Conservation (phyloP, 2,797 vertebrate genomes). For the Rhynchotus rufescens region DNA sequence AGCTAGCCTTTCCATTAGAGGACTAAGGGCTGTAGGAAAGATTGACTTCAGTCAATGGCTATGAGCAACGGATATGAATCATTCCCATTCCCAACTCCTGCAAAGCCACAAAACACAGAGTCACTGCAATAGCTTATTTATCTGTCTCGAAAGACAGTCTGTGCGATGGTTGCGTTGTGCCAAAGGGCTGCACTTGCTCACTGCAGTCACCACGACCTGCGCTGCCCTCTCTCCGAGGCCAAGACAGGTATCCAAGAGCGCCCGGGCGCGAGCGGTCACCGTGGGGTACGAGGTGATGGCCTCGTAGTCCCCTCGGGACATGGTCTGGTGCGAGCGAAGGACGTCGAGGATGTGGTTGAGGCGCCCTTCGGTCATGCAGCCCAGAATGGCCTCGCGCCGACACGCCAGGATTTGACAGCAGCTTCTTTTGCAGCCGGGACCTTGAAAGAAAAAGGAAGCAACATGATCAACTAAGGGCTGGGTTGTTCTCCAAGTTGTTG, state of each 20-base stretch:
- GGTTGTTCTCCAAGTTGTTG: not conserved
- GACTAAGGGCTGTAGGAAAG: not conserved
- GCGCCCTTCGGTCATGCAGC: slow-evolving; percentile 79
- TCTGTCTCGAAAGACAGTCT: not conserved
- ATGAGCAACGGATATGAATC: not conserved
- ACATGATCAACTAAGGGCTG: not conserved
- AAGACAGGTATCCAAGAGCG: slow-evolving; percentile 78
- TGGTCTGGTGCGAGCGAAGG: slow-evolving; percentile 56
- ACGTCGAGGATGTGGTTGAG: slow-evolving; percentile 79
- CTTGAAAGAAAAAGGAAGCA: slow-evolving; percentile 3
- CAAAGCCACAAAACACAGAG: not conserved
- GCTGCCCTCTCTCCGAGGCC: slow-evolving; percentile 79
- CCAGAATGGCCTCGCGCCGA: slow-evolving; percentile 67
- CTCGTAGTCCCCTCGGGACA: slow-evolving; percentile 77
- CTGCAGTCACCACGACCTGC: slow-evolving; percentile 42
- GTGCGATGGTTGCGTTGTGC: not conserved
- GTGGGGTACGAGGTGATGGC: slow-evolving; percentile 71
- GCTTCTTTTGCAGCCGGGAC: not conserved
- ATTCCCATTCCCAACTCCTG: not conserved
- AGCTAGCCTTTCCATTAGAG: not conserved
- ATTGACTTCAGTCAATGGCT: not conserved
- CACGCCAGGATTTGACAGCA: slow-evolving; percentile 56
- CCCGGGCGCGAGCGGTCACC: slow-evolving; percentile 68
- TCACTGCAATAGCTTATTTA: not conserved
- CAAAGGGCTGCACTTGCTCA: not conserved